These are phyloP conservation scores for Vanacampus margaritifer DNA, from an alignment of 2,113 vertebrate genomes.

Conservation along the genomic window DNA sequence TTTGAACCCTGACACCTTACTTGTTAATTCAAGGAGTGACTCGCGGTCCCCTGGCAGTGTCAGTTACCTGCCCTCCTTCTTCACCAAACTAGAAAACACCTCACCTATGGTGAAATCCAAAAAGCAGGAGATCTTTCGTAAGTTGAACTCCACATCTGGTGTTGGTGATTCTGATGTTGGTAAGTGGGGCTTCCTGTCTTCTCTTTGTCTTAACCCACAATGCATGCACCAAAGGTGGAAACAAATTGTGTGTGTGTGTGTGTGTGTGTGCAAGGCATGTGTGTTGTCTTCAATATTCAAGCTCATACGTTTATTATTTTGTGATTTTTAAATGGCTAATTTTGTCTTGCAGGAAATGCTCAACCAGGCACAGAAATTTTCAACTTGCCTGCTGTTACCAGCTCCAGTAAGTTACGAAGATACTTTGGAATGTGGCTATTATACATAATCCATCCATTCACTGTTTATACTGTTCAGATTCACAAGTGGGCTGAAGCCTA, in stretches of 20 bases:
- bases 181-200: conserved; percentile 75
- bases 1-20: conserved; percentile 22
- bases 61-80: conserved; percentile 92
- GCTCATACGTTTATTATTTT: neutral
- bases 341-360: conserved; percentile 80
- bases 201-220: conserved; percentile 1
- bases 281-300: conserved; percentile 4
- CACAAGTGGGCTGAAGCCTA: no score
- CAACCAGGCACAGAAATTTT: conserved; percentile 99
- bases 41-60: conserved; percentile 90
- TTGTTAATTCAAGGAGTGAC: conserved; percentile 79
- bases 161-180: conserved; percentile 94
- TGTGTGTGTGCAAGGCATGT: conserved; percentile 1
- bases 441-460: neutral
- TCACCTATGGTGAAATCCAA: conserved; percentile 97
- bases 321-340: conserved; percentile 20
- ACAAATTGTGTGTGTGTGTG: conserved; percentile 1
- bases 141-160: conserved; percentile 95
- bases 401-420: conserved; percentile 80
- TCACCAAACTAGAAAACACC: conserved; percentile 96
- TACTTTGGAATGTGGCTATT: neutral
- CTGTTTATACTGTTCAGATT: neutral
- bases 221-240: conserved; percentile 8
- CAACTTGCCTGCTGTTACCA: conserved; percentile 95
- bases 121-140: conserved; percentile 99